phyloP scores from a whole-genome alignment of 2,113 vertebrate genomes.

The Aepyceros melampus region DNA sequence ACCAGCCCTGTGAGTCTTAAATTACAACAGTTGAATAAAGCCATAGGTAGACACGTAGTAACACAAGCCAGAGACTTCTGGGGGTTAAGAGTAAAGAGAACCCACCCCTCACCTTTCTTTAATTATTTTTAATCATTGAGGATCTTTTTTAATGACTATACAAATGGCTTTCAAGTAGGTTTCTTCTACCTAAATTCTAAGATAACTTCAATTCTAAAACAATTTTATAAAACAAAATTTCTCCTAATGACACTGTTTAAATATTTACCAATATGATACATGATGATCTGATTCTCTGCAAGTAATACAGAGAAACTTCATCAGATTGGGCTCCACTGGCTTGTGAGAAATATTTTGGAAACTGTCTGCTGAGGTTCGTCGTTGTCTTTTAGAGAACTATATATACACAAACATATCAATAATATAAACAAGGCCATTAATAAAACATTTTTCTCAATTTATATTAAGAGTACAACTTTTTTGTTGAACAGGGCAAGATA shows the following conservation, averaged over 20 bases:
- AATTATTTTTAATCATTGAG: background rate
- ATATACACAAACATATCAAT: background rate
- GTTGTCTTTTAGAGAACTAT: background rate
- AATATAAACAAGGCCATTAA: background rate
- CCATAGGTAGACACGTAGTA: background rate
- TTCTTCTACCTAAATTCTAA: background rate
- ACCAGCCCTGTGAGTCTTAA: conserved; percentile 28
- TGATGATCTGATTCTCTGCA: background rate
- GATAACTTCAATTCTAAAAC: background rate
- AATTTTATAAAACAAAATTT: background rate
- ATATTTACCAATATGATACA: background rate
- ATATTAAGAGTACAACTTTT: background rate
- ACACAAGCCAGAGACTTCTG: background rate
- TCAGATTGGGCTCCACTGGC: background rate
- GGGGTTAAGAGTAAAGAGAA: background rate
- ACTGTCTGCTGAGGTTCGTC: background rate
- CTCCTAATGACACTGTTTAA: background rate
- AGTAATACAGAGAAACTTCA: background rate
- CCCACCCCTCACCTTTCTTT: background rate
- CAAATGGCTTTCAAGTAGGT: background rate
- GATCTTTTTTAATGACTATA: background rate
- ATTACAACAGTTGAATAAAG: conserved; percentile 26
- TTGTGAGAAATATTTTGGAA: conserved; percentile 6
- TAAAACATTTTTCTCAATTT: background rate
- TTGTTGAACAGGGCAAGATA: background rate